Evolutionary conservation across 2,797 vertebrate species (phyloP).

Genomic region (Salmo trutta): DNA sequence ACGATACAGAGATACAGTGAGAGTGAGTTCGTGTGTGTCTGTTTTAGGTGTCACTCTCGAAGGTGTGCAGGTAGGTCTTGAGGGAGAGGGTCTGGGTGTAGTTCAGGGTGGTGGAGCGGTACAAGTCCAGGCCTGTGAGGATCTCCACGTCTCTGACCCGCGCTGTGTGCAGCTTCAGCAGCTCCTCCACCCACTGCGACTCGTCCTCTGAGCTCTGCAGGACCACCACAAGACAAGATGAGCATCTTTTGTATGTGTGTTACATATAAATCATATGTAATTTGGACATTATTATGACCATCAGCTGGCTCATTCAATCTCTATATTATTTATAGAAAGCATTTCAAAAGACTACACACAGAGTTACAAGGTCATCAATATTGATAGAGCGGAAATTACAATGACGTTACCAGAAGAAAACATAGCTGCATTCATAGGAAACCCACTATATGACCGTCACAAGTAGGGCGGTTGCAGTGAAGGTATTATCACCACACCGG

Average conservation of each 20-base stretch:
- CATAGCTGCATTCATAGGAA: background rate
- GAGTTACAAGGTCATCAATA: background rate
- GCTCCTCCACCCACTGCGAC: slow-evolving; percentile 89
- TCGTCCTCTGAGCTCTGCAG: slow-evolving; percentile 84
- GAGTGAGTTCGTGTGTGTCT: background rate
- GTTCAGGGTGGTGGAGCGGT: slow-evolving; percentile 83
- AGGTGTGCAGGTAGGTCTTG: slow-evolving; percentile 93
- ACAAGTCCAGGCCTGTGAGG: slow-evolving; percentile 92
- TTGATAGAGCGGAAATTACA: background rate
- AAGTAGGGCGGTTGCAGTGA: background rate
- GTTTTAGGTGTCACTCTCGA: slow-evolving; percentile 88
- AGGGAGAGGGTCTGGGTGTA: slow-evolving; percentile 85
- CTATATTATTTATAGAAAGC: background rate
- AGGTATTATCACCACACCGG: too few relatives aligned
- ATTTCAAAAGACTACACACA: background rate
- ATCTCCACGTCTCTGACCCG: slow-evolving; percentile 91
- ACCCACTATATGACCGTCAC: background rate
- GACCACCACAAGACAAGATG: background rate
- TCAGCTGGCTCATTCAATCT: background rate
- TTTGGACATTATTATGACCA: background rate
- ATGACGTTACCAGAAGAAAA: background rate
- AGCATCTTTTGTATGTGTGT: background rate
- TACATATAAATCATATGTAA: background rate
- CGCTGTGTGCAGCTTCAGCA: slow-evolving; percentile 89
- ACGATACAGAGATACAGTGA: background rate